These are phyloP conservation scores for Poecilobothrus nobilitatus DNA, from an alignment of 2,888 invertebrate genomes.

Conservation along the genomic window DNA sequence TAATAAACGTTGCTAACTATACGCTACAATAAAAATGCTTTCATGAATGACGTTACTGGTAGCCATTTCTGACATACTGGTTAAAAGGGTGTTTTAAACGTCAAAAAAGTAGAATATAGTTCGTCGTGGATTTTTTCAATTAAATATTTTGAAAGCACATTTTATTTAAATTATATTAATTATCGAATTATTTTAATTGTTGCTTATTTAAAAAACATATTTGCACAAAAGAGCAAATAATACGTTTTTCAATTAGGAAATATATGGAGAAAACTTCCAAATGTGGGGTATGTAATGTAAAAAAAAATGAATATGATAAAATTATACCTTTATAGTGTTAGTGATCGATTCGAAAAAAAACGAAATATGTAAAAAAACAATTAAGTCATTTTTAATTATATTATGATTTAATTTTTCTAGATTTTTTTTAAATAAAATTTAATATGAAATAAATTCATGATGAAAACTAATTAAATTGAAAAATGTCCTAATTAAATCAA, in stretches of 20 bases:
- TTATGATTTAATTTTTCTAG: neutral
- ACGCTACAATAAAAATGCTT: neutral
- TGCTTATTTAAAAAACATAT: neutral
- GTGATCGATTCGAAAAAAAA: conserved; percentile 1
- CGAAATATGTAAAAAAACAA: neutral
- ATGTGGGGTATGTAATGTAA: neutral
- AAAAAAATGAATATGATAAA: conserved; percentile 1
- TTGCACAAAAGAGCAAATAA: neutral
- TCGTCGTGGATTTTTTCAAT: conserved; percentile 6
- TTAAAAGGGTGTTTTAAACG: conserved; percentile 6
- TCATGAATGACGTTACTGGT: neutral
- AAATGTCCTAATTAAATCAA: neutral
- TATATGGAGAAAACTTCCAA: conserved; percentile 4
- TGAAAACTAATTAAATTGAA: neutral
- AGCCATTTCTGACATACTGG: conserved; percentile 3
- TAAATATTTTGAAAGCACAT: conserved; percentile 6
- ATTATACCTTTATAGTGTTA: neutral
- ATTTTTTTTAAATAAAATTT: neutral
- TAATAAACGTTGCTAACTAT: neutral
- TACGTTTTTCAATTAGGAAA: neutral
- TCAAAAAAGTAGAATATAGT: conserved; percentile 6
- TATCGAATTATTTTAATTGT: neutral
- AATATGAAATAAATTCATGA: neutral
- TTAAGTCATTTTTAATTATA: conserved; percentile 4
- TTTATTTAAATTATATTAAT: neutral